phyloP scores from a whole-genome alignment of 2,113 vertebrate genomes.

The Pelodiscus sinensis region DNA sequence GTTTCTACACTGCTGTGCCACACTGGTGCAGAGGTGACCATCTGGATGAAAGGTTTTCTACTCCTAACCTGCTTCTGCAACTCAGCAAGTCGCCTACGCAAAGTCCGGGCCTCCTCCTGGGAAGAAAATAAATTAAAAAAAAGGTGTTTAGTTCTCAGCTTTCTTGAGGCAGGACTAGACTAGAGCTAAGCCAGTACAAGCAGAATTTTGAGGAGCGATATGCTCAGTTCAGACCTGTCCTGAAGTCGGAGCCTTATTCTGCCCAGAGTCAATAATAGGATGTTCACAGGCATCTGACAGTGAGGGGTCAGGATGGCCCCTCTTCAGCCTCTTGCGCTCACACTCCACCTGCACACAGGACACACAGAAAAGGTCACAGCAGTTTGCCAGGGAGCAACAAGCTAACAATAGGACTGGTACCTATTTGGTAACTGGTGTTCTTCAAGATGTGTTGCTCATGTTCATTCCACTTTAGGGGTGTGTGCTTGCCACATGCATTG shows the following conservation, averaged over 20 bases:
- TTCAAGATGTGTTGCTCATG: too few relatives aligned
- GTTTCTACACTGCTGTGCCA: accelerated
- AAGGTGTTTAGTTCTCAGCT: not conserved
- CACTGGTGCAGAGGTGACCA: not conserved
- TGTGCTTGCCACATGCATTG: too few relatives aligned
- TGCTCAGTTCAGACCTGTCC: conserved; percentile 37
- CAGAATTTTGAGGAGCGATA: not conserved
- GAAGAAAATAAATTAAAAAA: not conserved
- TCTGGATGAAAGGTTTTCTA: not conserved
- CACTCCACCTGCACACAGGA: conserved; percentile 64
- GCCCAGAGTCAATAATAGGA: not conserved
- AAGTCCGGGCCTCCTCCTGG: conserved; percentile 17
- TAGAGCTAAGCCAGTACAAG: accelerated
- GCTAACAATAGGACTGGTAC: too few relatives aligned
- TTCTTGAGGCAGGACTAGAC: not conserved
- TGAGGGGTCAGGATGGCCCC: not conserved
- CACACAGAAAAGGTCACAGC: not conserved
- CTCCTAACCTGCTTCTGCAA: conserved; percentile 69
- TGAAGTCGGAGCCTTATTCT: not conserved
- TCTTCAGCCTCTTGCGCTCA: conserved; percentile 76
- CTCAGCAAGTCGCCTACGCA: conserved; percentile 19
- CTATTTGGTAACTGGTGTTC: too few relatives aligned
- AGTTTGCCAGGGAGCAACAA: not conserved
- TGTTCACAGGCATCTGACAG: not conserved
- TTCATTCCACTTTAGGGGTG: too few relatives aligned